Base-by-base conservation (phyloP, 2,113 vertebrate species). In the Myotis davidii region DNA sequence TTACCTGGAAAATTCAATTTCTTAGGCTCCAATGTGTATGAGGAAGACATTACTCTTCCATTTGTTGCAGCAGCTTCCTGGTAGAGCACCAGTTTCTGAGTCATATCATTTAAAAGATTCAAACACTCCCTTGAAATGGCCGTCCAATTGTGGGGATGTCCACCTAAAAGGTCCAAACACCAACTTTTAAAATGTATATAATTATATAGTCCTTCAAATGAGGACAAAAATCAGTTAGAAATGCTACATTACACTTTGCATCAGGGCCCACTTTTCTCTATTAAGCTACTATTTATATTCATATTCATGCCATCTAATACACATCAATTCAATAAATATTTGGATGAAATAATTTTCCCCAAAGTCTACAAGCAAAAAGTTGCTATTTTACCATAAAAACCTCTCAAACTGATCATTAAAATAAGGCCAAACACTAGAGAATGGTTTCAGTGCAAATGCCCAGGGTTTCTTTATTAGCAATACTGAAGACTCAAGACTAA, bases 91-190 rank as follows among this genome's bases (percentile, higher is more conserved):
- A 99, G 98, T 92, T 99, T 99, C 96, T 99, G 99, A 39, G 99
- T 99, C 96, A 99, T 98, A 94, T 99, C 99, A 56, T 96, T 98
- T 85, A 99, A 97, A 92, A 99, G 98, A 90, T 96, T 99, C 97
- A 99, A 97, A 95, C 99, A 99, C 97, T 99, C 99, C 86, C 97
- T 98, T 83, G 99, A 99, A 97, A 99, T 99, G 1, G 99, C 99
- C 39, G 99, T 98, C 99, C 99, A 99, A 95, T 99, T 99, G 96
- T 99, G 99, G 3, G 99, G 99, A 96, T 99, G 99, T 39, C 99
- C 99, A 94, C 99, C 99, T 99, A 97, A 9, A 52, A 97, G 76
- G 2, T 37, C 29, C 82, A 78, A 88, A 94, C 9, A 95, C 74
- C 56, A 97, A 39, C 27, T 85, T 85, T 88, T 76, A 94, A 92